phyloP scores from a whole-genome alignment of 2,113 vertebrate genomes.

The Heloderma charlesbogerti region DNA sequence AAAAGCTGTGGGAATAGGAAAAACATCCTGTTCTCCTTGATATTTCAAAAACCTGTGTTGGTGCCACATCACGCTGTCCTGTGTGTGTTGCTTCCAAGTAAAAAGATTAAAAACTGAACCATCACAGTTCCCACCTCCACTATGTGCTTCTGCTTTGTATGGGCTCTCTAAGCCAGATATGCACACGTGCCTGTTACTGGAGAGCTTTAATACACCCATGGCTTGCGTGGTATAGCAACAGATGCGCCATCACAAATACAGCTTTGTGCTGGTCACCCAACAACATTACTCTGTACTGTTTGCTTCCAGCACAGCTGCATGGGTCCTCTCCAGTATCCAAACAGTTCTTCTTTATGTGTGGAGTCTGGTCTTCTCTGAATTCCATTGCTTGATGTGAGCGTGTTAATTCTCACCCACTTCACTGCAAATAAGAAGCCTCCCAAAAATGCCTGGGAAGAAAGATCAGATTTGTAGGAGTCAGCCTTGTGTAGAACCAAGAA shows the following conservation, averaged over 20 bases:
- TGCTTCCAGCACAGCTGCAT: constrained; percentile 19
- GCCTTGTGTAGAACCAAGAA: background rate
- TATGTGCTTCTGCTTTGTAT: background rate
- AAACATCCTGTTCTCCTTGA: background rate
- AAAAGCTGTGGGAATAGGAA: background rate
- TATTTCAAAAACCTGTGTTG: background rate
- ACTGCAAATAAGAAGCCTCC: background rate
- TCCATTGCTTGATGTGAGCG: background rate
- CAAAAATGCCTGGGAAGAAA: background rate
- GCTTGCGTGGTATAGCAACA: background rate
- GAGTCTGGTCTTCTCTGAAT: background rate
- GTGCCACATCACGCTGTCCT: background rate
- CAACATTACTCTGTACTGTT: constrained; percentile 21
- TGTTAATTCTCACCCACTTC: background rate
- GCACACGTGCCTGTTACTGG: background rate
- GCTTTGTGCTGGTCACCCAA: constrained; percentile 1
- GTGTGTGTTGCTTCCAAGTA: background rate
- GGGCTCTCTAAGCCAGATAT: background rate
- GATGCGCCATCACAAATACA: constrained; percentile 18
- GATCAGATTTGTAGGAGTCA: background rate
- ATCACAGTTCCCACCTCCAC: background rate
- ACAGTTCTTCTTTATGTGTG: background rate
- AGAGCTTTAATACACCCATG: background rate
- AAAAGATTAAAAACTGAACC: background rate
- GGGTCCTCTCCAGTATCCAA: background rate